Evolutionary conservation across 2,113 vertebrate genomes (phyloP).

Genomic region (Nyctibius bracteatus): DNA sequence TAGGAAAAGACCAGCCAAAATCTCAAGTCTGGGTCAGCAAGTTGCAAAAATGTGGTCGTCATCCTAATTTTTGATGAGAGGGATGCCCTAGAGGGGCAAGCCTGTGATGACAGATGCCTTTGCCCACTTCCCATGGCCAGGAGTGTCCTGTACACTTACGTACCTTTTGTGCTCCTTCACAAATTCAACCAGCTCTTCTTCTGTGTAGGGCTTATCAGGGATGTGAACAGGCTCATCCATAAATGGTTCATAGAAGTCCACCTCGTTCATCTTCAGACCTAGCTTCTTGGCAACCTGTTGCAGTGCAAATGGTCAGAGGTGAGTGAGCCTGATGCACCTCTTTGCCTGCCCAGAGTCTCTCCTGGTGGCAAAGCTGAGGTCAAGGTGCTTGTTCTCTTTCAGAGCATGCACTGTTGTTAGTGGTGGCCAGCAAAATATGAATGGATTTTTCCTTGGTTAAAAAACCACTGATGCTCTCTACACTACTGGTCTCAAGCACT

Average conservation of each 20-base stretch:
- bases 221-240: conserved; percentile 91
- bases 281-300: conserved; percentile 92
- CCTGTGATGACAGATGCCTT: neutral
- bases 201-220: conserved; percentile 88
- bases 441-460: neutral
- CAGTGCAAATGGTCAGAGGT: neutral
- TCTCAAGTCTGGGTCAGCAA: neutral
- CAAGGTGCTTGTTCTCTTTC: neutral
- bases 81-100: neutral
- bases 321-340: neutral
- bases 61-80: neutral
- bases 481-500: neutral
- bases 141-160: neutral
- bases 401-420: neutral
- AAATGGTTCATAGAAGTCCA: conserved; percentile 98
- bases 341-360: neutral
- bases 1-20: neutral
- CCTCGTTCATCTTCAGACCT: conserved; percentile 92
- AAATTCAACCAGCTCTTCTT: conserved; percentile 91
- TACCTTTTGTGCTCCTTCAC: conserved; percentile 90
- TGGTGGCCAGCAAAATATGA: neutral
- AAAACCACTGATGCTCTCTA: neutral
- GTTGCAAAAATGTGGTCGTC: neutral
- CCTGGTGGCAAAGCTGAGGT: neutral
- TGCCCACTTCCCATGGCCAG: neutral